Conservation (phyloP, 2,888 invertebrate species). For the Diogma glabrata region DNA sequence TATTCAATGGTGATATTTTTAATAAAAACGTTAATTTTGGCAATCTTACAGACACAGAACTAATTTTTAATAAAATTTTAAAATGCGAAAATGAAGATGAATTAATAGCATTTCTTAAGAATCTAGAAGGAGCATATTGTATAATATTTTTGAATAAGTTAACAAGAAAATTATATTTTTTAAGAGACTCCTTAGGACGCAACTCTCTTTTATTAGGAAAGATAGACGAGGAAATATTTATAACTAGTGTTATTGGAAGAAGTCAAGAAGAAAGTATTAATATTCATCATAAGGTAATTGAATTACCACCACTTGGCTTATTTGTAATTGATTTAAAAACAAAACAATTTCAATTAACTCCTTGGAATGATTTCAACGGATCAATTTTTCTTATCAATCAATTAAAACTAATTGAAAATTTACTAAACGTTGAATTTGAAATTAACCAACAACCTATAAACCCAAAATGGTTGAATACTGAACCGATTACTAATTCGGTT, state of each 20-base stretch:
- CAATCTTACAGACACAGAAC: slow-evolving; percentile 43
- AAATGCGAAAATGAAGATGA: slow-evolving; percentile 23
- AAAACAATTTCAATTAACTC: slow-evolving; percentile 17
- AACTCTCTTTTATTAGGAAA: slow-evolving; percentile 61
- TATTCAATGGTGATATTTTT: slow-evolving; percentile 89
- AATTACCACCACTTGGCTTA: slow-evolving; percentile 48
- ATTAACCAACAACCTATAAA: slow-evolving; percentile 16
- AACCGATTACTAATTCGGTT: not conserved
- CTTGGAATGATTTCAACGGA: slow-evolving; percentile 21
- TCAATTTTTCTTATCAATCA: slow-evolving; percentile 8
- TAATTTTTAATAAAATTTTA: slow-evolving; percentile 37
- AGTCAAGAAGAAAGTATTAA: slow-evolving; percentile 19
- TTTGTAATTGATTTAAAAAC: not conserved
- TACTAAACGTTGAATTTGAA: slow-evolving; percentile 14
- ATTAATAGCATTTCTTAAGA: slow-evolving; percentile 37
- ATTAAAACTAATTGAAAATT: slow-evolving; percentile 10
- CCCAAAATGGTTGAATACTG: slow-evolving; percentile 19
- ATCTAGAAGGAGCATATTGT: slow-evolving; percentile 72
- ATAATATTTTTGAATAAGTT: slow-evolving; percentile 60
- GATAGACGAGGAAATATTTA: slow-evolving; percentile 9
- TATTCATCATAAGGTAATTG: slow-evolving; percentile 37
- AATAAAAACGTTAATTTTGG: slow-evolving; percentile 34
- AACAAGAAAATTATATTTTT: slow-evolving; percentile 56
- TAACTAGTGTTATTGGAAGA: not conserved
- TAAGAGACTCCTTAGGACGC: slow-evolving; percentile 74